phyloP scores from a whole-genome alignment of 2,888 invertebrate species.

The Palloptera scutellata region DNA sequence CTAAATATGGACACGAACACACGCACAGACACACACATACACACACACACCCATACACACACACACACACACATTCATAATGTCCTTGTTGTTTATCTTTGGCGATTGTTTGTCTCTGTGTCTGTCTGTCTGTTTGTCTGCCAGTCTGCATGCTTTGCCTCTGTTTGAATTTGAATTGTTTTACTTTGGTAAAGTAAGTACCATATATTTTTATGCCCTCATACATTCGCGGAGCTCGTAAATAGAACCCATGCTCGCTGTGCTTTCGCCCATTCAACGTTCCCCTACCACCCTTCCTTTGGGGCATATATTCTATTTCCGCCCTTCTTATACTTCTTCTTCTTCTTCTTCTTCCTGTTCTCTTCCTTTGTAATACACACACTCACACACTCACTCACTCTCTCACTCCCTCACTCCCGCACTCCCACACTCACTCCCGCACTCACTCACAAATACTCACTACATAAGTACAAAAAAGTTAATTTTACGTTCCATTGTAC shows the following conservation, averaged over 20 bases:
- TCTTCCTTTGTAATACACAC: not conserved
- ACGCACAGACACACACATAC: not conserved
- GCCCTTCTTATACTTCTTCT: not conserved
- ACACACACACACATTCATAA: not conserved
- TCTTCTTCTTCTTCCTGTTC: too few species aligned
- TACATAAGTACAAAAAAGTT: too few species aligned
- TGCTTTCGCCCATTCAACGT: not conserved
- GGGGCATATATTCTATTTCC: not conserved
- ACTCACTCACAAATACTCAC: too few species aligned
- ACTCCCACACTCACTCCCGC: too few species aligned
- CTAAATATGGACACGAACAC: not conserved
- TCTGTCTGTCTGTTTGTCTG: conserved; percentile 4
- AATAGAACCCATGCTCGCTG: not conserved
- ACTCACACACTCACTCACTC: too few species aligned
- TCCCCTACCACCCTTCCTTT: not conserved
- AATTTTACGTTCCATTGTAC: conserved; percentile 33
- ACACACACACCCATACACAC: not conserved
- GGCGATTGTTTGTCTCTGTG: conserved; percentile 20
- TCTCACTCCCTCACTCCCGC: too few species aligned
- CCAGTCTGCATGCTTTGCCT: not conserved
- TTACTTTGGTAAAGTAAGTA: not conserved
- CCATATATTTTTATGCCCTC: too few species aligned
- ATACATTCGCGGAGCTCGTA: too few species aligned
- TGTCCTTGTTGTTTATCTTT: not conserved
- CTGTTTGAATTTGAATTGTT: not conserved